Base-by-base conservation (phyloP, 2,797 vertebrate species). In the Vultur gryphus region DNA sequence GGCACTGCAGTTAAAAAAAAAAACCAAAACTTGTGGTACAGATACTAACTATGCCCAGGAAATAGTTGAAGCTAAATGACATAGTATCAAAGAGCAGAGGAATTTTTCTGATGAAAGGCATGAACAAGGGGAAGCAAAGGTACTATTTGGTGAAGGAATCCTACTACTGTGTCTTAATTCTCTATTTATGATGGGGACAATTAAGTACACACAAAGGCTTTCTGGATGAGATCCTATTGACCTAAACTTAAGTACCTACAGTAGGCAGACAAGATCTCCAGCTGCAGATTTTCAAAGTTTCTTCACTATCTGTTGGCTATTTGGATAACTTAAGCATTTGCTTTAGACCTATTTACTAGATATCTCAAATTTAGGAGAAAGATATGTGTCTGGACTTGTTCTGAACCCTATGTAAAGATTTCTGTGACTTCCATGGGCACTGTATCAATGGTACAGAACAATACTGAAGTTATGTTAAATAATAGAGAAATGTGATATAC, bases 171-270 rank as follows among this genome's bases (percentile, higher is more conserved):
- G 4, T 37, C 15, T 13, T 58, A 54, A 31, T 3, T 54, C 11
- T 78, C 16, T 37, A 0, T 81, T 70, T 37, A 23, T 43, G 19
- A 6, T 14, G 3, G 7, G 23, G 11, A 44, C 15, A 86, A 25
- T 3, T 20, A 24, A 37, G 8, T 4, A 48, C 0, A 2, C 7
- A 61, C 25, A 29, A 77, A 46, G 15, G 9, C 14, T 58, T 82
- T 77, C 24, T 64, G 44, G 21, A 26, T 77, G 29, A 49, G 9
- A 43, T 8, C 10, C 6, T n/a, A 16, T 3, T 71, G 37, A n/a
- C 25, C 31, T 35, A 51, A 84, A 48, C 5, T 59, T 37, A 21
- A 13, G 35, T 16, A 37, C 13, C 2, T 26, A 11, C 21, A 18
- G 41, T 31, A 44, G 19, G 6, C 7, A 46, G 54, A n/a, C 3